Evolutionary conservation across 2,113 vertebrate species (phyloP).

Genomic region (Morone chrysops): DNA sequence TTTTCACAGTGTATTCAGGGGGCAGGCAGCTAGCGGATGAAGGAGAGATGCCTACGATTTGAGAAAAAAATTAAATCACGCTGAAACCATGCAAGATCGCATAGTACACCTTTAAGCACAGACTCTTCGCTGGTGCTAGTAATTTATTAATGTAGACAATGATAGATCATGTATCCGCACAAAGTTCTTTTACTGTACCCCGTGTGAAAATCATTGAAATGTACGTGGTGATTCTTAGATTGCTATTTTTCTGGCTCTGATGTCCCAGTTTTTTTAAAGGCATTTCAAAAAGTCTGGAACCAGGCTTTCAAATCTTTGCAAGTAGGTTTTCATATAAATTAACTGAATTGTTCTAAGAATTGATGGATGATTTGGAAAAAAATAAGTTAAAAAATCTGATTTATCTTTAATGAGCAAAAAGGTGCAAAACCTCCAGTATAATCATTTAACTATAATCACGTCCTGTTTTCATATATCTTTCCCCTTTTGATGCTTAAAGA

Average conservation of each 20-base stretch:
- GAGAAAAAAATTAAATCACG: too few species aligned
- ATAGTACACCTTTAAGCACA: too few species aligned
- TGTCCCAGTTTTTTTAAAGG: neutral
- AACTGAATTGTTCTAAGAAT: neutral
- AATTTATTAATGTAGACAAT: neutral
- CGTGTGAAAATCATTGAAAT: too few species aligned
- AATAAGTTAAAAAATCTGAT: neutral
- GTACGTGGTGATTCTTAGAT: neutral
- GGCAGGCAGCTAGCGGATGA: too few species aligned
- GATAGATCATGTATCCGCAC: too few species aligned
- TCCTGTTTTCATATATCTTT: neutral
- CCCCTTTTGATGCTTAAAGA: neutral
- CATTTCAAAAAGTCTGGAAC: neutral
- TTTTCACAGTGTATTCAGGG: too few species aligned
- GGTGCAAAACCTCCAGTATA: neutral
- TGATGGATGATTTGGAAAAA: neutral
- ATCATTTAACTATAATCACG: neutral
- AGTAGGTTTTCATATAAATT: slow-evolving; percentile 5
- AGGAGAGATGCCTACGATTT: too few species aligned
- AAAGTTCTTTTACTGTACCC: too few species aligned
- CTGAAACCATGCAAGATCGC: too few species aligned
- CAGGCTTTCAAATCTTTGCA: neutral
- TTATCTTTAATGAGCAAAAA: neutral
- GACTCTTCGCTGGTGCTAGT: too few species aligned
- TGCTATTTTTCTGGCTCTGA: neutral